Conservation (phyloP, 2,113 vertebrate genomes). For the Notarius quadriscutis region DNA sequence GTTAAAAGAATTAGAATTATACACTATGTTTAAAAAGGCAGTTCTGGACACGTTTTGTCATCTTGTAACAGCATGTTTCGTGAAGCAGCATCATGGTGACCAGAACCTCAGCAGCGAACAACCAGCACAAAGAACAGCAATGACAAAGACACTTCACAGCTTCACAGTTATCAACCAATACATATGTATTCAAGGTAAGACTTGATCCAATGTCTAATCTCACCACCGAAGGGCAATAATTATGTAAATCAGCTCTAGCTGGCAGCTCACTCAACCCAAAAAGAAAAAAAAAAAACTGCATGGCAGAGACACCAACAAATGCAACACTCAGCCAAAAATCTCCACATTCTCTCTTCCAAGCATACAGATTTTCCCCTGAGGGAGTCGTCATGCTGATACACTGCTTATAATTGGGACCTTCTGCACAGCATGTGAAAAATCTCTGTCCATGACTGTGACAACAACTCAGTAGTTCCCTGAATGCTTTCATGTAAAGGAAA, state of each 20-base stretch:
- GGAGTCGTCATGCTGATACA: not conserved
- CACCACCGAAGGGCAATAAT: conserved; percentile 20
- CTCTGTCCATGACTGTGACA: not conserved
- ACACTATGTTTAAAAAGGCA: not conserved
- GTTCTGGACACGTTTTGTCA: not conserved
- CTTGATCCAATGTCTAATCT: not conserved
- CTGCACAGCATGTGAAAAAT: conserved; percentile 17
- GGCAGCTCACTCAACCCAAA: conserved; percentile 6
- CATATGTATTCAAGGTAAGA: not conserved
- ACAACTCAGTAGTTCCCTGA: not conserved
- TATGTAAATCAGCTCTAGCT: conserved; percentile 3
- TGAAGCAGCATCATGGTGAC: not conserved
- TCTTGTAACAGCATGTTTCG: not conserved
- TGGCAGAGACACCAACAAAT: not conserved
- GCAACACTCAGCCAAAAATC: conserved; percentile 14
- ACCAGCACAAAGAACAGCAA: not conserved
- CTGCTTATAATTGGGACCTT: not conserved
- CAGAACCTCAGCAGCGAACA: not conserved
- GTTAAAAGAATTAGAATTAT: no score
- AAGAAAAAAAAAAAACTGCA: not conserved
- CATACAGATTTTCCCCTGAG: not conserved
- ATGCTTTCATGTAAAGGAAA: conserved; percentile 10
- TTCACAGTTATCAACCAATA: not conserved
- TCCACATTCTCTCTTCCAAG: not conserved
- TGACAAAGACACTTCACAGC: not conserved